Conservation (phyloP, 2,888 invertebrate species). For the Eretmocerus hayati region DNA sequence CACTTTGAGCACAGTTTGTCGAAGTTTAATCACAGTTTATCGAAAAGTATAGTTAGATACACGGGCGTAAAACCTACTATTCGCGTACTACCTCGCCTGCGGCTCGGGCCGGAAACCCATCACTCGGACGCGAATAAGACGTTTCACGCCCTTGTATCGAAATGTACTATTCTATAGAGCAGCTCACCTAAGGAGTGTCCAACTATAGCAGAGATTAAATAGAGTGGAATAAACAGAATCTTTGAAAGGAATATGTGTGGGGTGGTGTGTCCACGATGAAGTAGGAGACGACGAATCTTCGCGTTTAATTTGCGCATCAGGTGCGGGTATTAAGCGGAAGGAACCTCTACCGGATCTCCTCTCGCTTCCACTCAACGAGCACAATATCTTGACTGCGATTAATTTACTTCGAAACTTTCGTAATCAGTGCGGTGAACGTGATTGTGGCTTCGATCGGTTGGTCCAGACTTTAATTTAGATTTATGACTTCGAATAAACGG, state of each 20-base stretch:
- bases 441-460: slow-evolving; percentile 16
- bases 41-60: too few species aligned
- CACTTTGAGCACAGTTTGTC: too few species aligned
- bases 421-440: slow-evolving; percentile 31
- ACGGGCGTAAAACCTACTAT: too few species aligned
- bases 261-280: background rate
- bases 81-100: too few species aligned
- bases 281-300: background rate
- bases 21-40: too few species aligned
- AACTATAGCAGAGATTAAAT: too few species aligned
- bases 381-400: slow-evolving; percentile 26
- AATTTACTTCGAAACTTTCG: slow-evolving; percentile 38
- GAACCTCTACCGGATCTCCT: slow-evolving; percentile 5
- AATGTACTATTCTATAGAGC: too few species aligned
- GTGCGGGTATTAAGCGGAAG: background rate
- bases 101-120: too few species aligned
- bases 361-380: background rate
- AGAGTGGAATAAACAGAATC: background rate
- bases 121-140: too few species aligned
- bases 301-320: slow-evolving; percentile 4
- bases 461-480: slow-evolving; percentile 31
- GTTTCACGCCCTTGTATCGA: too few species aligned
- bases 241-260: background rate
- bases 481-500: slow-evolving; percentile 21
- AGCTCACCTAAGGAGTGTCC: too few species aligned